Base-by-base conservation (phyloP, 1,140 invertebrate species). In the Carcinoscorpius rotundicauda region DNA sequence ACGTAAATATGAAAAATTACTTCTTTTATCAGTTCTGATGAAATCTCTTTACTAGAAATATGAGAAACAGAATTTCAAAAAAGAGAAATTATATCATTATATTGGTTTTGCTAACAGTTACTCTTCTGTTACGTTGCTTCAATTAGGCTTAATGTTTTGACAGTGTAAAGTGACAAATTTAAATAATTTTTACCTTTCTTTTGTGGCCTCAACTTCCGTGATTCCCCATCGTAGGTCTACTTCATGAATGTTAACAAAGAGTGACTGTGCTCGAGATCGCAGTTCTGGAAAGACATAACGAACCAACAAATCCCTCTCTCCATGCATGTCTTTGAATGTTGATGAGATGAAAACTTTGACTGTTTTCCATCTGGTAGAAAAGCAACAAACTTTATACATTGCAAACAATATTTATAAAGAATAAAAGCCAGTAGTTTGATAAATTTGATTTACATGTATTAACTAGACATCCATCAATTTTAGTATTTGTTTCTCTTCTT, bases 141-240 rank as follows among this genome's bases (percentile, higher is more conserved):
- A 11, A 11, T 11, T 10, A 11, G 10, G 55, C 10, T 57, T 10
- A 10, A 57, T 57, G 55, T 10, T 57, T 10, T 57, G 11, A 10
- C 10, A 57, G 3, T 10, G 55, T 10, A 57, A 11, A 10, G 55
- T 57, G 10, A 57, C 55, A 57, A 57, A 11, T 10, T 62, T 9
- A 11, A 6, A 64, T 11, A 29, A 1, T 8, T 52, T 66, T 58
- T 71, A 78, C 77, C 73, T 75, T 59, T 77, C 73, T 11, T 66
- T 70, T 56, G 66, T 71, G 6, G 75, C 71, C 51, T 78, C 74
- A 65, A 76, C 72, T 65, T 79, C 77, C 55, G 77, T 79, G 10
- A 81, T 73, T 9, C 80, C 80, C 80, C 80, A 81, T 52, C 80
- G 71, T 5, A 81, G 68, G 71, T 81, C 80, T 49, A 81, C 74